These are phyloP conservation scores for Saccostrea cuccullata DNA, from an alignment of 1,140 invertebrate species.

Conservation along the genomic window DNA sequence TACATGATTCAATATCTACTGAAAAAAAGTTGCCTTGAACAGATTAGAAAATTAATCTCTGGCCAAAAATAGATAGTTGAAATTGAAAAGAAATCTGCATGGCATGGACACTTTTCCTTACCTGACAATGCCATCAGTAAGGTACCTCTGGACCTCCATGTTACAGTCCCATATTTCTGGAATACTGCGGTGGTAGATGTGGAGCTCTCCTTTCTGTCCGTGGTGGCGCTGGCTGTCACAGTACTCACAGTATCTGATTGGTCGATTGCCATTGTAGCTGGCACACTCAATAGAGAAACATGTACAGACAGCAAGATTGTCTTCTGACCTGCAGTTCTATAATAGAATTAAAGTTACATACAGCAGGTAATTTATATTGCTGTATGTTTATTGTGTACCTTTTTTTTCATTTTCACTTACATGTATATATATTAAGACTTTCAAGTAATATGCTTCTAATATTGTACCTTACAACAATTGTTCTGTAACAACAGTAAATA, in stretches of 20 bases:
- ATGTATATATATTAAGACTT: too few species aligned
- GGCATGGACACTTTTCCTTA: constrained; percentile 48
- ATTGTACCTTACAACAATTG: too few species aligned
- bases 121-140: constrained; percentile 97
- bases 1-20: too few species aligned
- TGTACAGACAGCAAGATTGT: constrained; percentile 96
- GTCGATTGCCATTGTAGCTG: constrained; percentile 96
- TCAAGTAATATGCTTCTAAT: too few species aligned
- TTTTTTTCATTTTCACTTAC: too few species aligned
- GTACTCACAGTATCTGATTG: constrained; percentile 91
- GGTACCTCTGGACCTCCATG: constrained; percentile 92
- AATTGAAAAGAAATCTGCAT: not conserved
- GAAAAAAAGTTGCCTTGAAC: too few species aligned
- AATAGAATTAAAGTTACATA: not conserved
- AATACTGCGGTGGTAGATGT: constrained; percentile 92
- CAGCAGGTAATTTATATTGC: too few species aligned
- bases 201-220: constrained; percentile 88
- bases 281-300: constrained; percentile 98
- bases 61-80: not conserved
- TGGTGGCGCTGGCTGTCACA: constrained; percentile 88
- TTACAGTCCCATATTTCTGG: constrained; percentile 90
- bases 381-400: too few species aligned
- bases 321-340: constrained; percentile 92
- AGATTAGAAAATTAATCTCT: too few species aligned
- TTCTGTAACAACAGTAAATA: too few species aligned